phyloP scores from a whole-genome alignment of 2,797 vertebrate genomes.

The Cirrhinus mrigala region DNA sequence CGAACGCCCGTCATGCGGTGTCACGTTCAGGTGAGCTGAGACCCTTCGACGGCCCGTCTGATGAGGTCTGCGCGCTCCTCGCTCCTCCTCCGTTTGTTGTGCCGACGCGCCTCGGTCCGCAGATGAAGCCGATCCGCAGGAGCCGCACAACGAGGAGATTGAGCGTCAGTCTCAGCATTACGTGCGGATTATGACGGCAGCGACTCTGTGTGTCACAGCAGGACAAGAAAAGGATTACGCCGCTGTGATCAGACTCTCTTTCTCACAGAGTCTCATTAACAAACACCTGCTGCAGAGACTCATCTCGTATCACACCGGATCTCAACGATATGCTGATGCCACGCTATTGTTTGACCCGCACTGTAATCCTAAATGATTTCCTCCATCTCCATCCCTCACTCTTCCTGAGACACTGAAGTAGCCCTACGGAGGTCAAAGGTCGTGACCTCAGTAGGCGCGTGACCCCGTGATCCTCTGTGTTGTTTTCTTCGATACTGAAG shows the following conservation, averaged over 20 bases:
- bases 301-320: background rate
- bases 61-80: too few relatives aligned
- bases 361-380: background rate
- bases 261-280: constrained; percentile 2
- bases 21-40: too few relatives aligned
- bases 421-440: background rate
- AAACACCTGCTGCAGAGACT: constrained; percentile 9
- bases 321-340: background rate
- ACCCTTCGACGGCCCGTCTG: too few relatives aligned
- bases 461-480: too few relatives aligned
- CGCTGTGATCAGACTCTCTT: background rate
- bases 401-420: background rate
- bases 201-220: background rate
- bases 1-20: too few relatives aligned
- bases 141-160: background rate
- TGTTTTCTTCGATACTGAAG: too few relatives aligned
- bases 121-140: background rate
- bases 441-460: background rate
- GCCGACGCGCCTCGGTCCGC: too few relatives aligned
- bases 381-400: background rate
- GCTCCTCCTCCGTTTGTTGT: too few relatives aligned
- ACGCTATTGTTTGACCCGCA: background rate
- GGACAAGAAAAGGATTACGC: background rate
- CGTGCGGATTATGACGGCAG: background rate
- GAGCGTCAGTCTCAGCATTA: background rate